These are phyloP conservation scores for Dusona sp. DNA, from an alignment of 2,888 invertebrate genomes.

Conservation along the genomic window DNA sequence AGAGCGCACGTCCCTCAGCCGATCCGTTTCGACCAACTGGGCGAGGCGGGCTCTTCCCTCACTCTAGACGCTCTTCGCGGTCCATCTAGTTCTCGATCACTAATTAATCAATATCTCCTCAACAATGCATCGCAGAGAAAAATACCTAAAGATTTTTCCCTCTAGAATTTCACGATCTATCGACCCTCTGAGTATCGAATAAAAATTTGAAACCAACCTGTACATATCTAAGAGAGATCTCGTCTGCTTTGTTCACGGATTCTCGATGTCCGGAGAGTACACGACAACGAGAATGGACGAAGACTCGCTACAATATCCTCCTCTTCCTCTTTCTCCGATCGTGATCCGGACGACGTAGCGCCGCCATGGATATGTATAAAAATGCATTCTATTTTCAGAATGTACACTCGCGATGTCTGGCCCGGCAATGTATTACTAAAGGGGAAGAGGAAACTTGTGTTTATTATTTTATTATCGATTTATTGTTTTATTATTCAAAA, in stretches of 20 bases:
- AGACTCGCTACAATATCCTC: constrained; percentile 48
- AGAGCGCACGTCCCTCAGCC: not conserved
- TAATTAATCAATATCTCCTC: not conserved
- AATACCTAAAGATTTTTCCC: not conserved
- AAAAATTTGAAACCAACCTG: not conserved
- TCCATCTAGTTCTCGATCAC: not conserved
- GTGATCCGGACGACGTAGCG: constrained; percentile 20
- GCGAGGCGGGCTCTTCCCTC: too few relatives aligned
- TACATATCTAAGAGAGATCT: not conserved
- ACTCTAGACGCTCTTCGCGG: not conserved
- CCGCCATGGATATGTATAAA: constrained; percentile 16
- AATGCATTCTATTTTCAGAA: constrained; percentile 48
- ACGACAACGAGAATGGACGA: constrained; percentile 39
- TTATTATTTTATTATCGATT: not conserved
- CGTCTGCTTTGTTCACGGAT: constrained; percentile 56
- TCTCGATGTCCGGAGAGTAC: constrained; percentile 37
- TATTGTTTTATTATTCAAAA: not conserved
- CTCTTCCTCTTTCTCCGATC: constrained; percentile 49
- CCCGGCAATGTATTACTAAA: not conserved
- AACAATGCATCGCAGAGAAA: not conserved
- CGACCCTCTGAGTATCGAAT: not conserved
- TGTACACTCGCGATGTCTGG: constrained; percentile 12
- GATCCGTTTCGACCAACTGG: too few relatives aligned
- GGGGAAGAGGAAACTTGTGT: not conserved
- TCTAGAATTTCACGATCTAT: not conserved